Percentiles rank a stretch among this genome's conserved stretches.
Conservation (phyloP, 2,113 vertebrate genomes). For the Alaudala cheleensis region DNA sequence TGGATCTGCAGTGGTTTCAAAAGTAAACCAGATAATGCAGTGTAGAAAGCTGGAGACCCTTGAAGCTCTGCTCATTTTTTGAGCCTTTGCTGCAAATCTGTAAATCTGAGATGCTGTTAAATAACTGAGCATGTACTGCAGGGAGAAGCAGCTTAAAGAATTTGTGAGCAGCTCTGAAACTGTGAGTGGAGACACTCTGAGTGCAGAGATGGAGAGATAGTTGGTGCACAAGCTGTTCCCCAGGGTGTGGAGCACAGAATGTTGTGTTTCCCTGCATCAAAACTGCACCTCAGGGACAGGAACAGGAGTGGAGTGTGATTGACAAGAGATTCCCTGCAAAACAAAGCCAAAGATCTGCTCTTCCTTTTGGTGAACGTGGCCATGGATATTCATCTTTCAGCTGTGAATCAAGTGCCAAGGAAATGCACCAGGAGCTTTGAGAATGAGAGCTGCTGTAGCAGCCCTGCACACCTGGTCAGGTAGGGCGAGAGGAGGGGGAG, state of each 20-base stretch:
- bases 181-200: background rate
- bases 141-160: background rate
- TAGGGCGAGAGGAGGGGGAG: background rate
- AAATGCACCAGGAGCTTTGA: background rate
- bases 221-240: background rate
- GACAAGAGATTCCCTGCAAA: background rate
- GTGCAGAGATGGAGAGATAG: slow-evolving; percentile 14
- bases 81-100: background rate
- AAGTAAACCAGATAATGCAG: background rate
- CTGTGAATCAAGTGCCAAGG: background rate
- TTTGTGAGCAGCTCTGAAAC: background rate
- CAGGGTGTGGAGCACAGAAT: slow-evolving; percentile 1
- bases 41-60: background rate
- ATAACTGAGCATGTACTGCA: background rate
- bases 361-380: background rate
- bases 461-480: background rate
- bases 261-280: background rate
- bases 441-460: background rate
- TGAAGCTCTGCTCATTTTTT: background rate
- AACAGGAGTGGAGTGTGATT: background rate
- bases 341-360: background rate
- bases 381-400: background rate
- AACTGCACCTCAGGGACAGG: background rate
- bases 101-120: background rate
- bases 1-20: background rate